A percentile compares a stretch with the other conserved stretches of the same genome.
phyloP scores from a whole-genome alignment of 2,888 invertebrate genomes.

The Diarsia brunnea region DNA sequence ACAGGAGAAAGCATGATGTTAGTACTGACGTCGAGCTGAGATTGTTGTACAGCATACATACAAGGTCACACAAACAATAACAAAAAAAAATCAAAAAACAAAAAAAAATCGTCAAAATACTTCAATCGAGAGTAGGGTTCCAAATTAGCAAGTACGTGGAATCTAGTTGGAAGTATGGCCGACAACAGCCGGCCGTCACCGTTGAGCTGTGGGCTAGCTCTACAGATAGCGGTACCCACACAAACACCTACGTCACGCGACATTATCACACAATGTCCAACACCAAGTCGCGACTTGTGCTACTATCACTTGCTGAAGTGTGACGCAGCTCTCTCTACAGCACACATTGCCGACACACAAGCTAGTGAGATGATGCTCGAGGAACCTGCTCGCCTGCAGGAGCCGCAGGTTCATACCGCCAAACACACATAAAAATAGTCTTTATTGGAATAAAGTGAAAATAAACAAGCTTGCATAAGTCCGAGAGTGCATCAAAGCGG shows the following conservation, averaged over 20 bases:
- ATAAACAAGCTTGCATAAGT: neutral
- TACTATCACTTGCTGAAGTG: neutral
- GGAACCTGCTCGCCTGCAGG: neutral
- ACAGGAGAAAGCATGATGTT: constrained; percentile 49
- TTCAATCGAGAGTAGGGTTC: neutral
- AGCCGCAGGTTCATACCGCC: neutral
- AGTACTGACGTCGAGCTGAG: neutral
- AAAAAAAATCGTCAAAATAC: neutral
- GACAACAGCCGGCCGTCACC: too few relatives aligned
- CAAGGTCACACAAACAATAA: neutral
- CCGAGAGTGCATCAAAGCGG: neutral
- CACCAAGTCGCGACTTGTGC: neutral
- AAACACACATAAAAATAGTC: neutral
- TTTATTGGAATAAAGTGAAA: neutral
- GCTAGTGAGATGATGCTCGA: neutral
- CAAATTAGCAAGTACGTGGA: neutral
- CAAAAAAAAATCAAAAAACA: neutral
- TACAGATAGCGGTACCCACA: neutral
- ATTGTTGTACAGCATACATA: neutral
- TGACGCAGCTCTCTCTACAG: neutral
- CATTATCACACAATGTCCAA: constrained; percentile 12
- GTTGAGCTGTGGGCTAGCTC: neutral
- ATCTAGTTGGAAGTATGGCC: neutral
- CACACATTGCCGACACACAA: neutral
- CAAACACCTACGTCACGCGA: neutral